Evolutionary conservation across 1,140 invertebrate species (phyloP).

Genomic region (Bombus confusus): DNA sequence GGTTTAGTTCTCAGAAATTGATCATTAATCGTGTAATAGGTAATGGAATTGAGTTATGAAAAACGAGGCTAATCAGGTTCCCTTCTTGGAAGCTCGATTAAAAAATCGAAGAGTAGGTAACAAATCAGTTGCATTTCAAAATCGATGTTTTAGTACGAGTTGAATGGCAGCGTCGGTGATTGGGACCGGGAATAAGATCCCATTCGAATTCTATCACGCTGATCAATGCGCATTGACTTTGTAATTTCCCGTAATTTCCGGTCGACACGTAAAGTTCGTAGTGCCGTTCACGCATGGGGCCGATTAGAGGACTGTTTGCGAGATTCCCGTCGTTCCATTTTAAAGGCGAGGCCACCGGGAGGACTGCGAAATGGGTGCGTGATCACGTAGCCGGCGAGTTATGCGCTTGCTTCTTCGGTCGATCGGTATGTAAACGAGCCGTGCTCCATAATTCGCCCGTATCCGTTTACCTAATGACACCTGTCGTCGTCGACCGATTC

Average conservation of each 20-base stretch:
- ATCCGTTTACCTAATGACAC: slow-evolving; percentile 41
- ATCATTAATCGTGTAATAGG: too few relatives aligned
- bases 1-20: not conserved
- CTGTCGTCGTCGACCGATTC: not conserved
- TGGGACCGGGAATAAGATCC: not conserved
- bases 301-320: not conserved
- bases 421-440: slow-evolving; percentile 37
- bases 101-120: not conserved
- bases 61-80: not conserved
- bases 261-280: not conserved
- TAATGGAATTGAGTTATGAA: not conserved
- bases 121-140: not conserved
- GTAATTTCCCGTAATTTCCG: slow-evolving; percentile 30
- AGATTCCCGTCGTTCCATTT: slow-evolving; percentile 15
- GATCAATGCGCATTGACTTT: slow-evolving; percentile 5
- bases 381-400: slow-evolving; percentile 30
- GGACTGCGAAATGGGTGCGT: slow-evolving; percentile 22
- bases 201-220: not conserved
- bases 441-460: slow-evolving; percentile 38
- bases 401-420: slow-evolving; percentile 17
- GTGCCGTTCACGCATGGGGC: too few relatives aligned
- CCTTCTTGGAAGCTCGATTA: not conserved
- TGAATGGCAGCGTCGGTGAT: too few relatives aligned
- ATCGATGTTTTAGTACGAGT: not conserved
- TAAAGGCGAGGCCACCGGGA: not conserved